Evolutionary conservation across 2,888 invertebrate genomes (phyloP).

Genomic region (Apamea anceps): DNA sequence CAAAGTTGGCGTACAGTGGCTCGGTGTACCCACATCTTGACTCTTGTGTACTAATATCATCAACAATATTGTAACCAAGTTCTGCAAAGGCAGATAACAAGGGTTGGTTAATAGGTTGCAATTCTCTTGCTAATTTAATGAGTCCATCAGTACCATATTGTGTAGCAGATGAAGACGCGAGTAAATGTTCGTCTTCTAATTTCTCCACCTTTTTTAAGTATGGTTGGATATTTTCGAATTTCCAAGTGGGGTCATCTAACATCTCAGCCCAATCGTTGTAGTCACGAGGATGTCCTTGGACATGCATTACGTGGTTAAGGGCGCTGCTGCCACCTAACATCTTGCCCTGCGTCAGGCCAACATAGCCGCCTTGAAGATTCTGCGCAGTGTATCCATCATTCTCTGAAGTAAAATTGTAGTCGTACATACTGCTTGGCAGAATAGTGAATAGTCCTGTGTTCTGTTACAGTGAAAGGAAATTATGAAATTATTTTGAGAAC

Average conservation of each 20-base stretch:
- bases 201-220: conserved; percentile 56
- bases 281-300: conserved; percentile 23
- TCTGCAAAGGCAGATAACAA: conserved; percentile 44
- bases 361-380: conserved; percentile 19
- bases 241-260: conserved; percentile 43
- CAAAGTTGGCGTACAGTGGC: conserved; percentile 61
- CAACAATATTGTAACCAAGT: conserved; percentile 44
- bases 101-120: conserved; percentile 1
- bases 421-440: conserved; percentile 26
- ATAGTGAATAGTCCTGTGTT: conserved; percentile 13
- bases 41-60: conserved; percentile 64
- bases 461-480: conserved; percentile 12
- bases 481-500: not conserved
- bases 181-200: conserved; percentile 36
- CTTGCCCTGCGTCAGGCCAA: conserved; percentile 46
- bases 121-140: conserved; percentile 54
- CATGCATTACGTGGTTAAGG: conserved; percentile 43
- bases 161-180: conserved; percentile 26
- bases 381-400: conserved; percentile 36
- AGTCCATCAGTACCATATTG: conserved; percentile 59
- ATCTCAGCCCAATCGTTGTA: conserved; percentile 41
- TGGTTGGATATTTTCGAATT: conserved; percentile 31
- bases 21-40: conserved; percentile 62
- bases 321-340: conserved; percentile 49
- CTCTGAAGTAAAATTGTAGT: conserved; percentile 39